phyloP scores from a whole-genome alignment of 2,113 vertebrate species.

The Cochlearius cochlearius region DNA sequence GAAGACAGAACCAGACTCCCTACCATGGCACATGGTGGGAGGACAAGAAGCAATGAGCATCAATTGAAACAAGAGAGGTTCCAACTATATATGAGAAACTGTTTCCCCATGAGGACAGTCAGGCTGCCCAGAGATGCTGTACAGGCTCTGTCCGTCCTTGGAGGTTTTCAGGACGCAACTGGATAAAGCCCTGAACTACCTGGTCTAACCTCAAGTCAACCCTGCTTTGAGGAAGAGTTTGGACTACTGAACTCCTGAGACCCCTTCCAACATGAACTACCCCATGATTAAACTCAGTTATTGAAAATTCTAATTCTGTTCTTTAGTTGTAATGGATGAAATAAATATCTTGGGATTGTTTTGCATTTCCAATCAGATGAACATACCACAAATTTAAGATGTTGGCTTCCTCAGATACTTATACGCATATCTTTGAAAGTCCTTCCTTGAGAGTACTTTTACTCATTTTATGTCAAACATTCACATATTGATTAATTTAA shows the following conservation, averaged over 20 bases:
- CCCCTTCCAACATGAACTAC: neutral
- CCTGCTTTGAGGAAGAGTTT: neutral
- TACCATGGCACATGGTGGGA: neutral
- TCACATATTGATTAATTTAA: neutral
- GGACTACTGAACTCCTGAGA: neutral
- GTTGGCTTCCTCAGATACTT: neutral
- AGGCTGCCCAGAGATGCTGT: neutral
- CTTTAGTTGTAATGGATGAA: neutral
- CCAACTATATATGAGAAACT: neutral
- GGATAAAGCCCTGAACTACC: neutral
- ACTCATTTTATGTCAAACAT: neutral
- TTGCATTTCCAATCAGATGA: neutral
- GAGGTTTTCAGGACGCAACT: neutral
- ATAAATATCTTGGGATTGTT: neutral
- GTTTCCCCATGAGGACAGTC: neutral
- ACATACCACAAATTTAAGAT: neutral
- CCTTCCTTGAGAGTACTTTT: neutral
- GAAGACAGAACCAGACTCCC: neutral
- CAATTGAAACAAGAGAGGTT: neutral
- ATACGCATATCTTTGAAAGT: neutral
- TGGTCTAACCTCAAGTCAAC: neutral
- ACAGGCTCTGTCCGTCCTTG: neutral
- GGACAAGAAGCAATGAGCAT: neutral
- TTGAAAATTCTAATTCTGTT: neutral
- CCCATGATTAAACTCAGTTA: neutral